Evolutionary conservation across 2,113 vertebrate genomes (phyloP).

Genomic region (Lepidothrix coronata): DNA sequence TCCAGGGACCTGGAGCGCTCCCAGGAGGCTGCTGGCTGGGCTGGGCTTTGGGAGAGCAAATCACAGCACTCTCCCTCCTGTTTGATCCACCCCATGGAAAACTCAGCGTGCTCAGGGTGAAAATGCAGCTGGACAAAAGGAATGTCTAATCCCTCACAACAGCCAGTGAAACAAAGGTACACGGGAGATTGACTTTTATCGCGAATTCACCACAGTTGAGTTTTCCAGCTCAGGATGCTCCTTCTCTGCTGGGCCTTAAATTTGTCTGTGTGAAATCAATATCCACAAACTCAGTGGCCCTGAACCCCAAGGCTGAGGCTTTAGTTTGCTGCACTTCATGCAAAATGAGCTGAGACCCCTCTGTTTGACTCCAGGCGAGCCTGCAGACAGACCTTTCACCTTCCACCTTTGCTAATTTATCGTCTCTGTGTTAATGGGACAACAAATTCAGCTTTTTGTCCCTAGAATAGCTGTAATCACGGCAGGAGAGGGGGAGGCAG

Average conservation of each 20-base stretch:
- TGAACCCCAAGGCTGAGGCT: background rate
- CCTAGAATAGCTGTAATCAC: accelerated
- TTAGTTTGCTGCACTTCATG: background rate
- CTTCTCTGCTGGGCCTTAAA: conserved; percentile 37
- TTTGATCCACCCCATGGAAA: background rate
- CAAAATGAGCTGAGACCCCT: background rate
- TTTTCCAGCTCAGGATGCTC: conserved; percentile 19
- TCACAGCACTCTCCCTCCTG: background rate
- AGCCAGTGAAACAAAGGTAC: background rate
- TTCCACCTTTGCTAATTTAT: background rate
- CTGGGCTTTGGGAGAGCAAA: background rate
- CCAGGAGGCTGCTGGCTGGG: background rate
- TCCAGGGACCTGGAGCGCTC: background rate
- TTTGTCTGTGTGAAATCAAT: conserved; percentile 23
- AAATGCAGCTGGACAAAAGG: background rate
- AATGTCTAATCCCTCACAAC: background rate
- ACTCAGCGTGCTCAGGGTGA: background rate
- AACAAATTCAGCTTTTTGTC: background rate
- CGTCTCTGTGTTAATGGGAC: background rate
- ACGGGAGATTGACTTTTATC: conserved; percentile 25
- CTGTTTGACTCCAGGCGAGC: accelerated
- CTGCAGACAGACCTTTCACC: background rate
- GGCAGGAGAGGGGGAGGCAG: background rate
- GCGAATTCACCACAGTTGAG: background rate
- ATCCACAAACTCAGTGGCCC: background rate